Evolutionary conservation across 2,888 invertebrate genomes (phyloP).

Genomic region (Philhelius pedissequus): DNA sequence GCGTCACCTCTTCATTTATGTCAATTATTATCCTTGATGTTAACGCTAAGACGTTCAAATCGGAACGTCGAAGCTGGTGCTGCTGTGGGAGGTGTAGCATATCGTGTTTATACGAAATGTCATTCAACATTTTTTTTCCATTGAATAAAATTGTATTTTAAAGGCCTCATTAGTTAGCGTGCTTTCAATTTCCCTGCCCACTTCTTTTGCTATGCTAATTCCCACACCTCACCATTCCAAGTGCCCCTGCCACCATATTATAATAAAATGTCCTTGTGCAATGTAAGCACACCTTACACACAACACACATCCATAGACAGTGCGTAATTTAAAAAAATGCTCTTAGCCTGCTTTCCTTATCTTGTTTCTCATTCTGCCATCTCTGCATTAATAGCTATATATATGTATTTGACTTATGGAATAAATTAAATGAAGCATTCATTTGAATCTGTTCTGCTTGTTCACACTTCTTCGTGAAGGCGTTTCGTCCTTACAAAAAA

Average conservation of each 20-base stretch:
- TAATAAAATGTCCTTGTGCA: too few species aligned
- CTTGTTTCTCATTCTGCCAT: neutral
- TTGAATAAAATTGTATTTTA: constrained; percentile 63
- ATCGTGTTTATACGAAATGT: neutral
- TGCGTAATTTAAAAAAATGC: neutral
- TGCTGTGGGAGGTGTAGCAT: too few species aligned
- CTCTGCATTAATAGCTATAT: neutral
- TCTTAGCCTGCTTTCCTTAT: neutral
- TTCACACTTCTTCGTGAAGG: constrained; percentile 32
- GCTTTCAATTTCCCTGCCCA: constrained; percentile 22
- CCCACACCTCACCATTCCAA: neutral
- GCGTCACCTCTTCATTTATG: constrained; percentile 37
- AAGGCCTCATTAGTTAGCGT: constrained; percentile 46
- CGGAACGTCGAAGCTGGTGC: neutral
- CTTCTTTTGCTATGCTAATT: neutral
- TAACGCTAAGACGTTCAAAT: neutral
- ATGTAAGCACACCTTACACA: too few species aligned
- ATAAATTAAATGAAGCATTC: constrained; percentile 58
- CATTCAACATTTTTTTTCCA: constrained; percentile 18
- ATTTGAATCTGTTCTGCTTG: constrained; percentile 52
- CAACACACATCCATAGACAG: too few species aligned
- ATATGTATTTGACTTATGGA: constrained; percentile 31
- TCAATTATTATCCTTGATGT: constrained; percentile 28
- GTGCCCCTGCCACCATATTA: too few species aligned
- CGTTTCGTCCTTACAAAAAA: neutral